phyloP scores from a whole-genome alignment of 2,113 vertebrate species.

The Delphinapterus leucas region DNA sequence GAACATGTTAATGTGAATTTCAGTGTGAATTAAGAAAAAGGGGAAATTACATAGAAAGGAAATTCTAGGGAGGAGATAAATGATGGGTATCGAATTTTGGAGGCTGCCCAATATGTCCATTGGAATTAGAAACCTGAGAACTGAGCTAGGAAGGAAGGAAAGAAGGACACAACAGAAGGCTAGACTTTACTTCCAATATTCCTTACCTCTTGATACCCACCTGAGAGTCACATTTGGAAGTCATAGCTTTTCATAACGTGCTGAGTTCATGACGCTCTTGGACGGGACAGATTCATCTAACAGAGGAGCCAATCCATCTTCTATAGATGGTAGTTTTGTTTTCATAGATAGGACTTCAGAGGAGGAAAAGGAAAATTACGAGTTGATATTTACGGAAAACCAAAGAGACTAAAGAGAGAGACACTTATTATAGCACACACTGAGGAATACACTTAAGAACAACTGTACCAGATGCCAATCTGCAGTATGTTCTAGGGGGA shows the following conservation, averaged over 20 bases:
- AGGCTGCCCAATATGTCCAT: background rate
- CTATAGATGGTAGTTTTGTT: background rate
- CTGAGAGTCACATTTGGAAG: background rate
- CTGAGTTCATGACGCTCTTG: background rate
- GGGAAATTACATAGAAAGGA: background rate
- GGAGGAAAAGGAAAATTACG: background rate
- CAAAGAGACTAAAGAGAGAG: background rate
- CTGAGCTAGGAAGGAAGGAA: background rate
- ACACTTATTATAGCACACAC: background rate
- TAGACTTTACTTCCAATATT: background rate
- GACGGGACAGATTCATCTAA: background rate
- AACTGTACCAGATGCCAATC: slow-evolving; percentile 38
- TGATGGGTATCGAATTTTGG: background rate
- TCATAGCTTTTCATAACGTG: background rate
- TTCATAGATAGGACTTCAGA: background rate
- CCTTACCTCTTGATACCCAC: background rate
- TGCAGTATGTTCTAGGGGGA: background rate
- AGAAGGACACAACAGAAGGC: background rate
- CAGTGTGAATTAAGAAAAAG: background rate
- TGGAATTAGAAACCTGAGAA: background rate
- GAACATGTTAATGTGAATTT: background rate
- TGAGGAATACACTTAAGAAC: slow-evolving; percentile 40
- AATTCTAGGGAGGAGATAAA: background rate
- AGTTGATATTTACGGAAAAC: slow-evolving; percentile 50
- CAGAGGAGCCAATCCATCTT: background rate